These are phyloP conservation scores for Byasa hedistus DNA, from an alignment of 2,888 invertebrate genomes.

Conservation along the genomic window DNA sequence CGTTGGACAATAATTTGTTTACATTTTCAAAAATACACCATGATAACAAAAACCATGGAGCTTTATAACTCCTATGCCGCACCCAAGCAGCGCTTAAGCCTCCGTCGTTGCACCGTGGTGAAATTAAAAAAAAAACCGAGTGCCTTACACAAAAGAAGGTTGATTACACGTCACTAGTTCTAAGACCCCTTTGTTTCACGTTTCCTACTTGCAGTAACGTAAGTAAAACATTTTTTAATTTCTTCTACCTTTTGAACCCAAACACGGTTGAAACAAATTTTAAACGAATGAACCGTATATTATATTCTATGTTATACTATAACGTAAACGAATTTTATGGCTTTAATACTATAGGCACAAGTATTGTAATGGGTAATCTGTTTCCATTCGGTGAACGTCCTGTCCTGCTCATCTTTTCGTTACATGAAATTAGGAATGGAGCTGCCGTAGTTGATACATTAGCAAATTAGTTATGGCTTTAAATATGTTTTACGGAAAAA, in stretches of 20 bases:
- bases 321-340: too few relatives aligned
- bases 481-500: too few relatives aligned
- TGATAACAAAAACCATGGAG: conserved; percentile 22
- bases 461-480: too few relatives aligned
- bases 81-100: conserved; percentile 25
- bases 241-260: conserved; percentile 26
- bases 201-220: conserved; percentile 41
- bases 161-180: conserved; percentile 66
- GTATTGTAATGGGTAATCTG: too few relatives aligned
- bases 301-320: too few relatives aligned
- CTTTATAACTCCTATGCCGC: conserved; percentile 21
- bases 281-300: too few relatives aligned
- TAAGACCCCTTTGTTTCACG: conserved; percentile 58
- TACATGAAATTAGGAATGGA: too few relatives aligned
- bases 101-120: conserved; percentile 35
- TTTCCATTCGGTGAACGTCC: too few relatives aligned
- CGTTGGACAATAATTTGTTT: conserved; percentile 17
- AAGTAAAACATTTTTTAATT: conserved; percentile 32
- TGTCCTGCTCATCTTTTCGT: too few relatives aligned
- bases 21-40: conserved; percentile 24
- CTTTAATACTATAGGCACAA: too few relatives aligned
- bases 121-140: conserved; percentile 56
- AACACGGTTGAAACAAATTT: neutral
- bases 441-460: too few relatives aligned
- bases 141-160: conserved; percentile 59